Base-by-base conservation (phyloP, 2,888 invertebrate genomes). In the Lepetodrilus schrolli region DNA sequence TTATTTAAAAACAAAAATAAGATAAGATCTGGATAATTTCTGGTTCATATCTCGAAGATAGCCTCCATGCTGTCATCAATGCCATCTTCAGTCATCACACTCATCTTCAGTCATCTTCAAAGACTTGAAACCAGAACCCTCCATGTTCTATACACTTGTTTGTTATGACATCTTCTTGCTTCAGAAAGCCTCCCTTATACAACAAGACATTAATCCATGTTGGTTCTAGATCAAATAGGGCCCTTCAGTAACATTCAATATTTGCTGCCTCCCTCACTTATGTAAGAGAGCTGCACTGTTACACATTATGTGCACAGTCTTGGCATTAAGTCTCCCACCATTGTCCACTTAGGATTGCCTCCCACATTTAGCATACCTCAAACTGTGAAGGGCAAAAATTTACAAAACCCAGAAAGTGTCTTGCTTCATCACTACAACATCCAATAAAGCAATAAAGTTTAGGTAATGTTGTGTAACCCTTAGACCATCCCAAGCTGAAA, bases 341-440 rank as follows among this genome's bases (percentile, higher is more conserved):
- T 30, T 58, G 3, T 10, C 3, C 13, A 30, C 17, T n/a, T 3
- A 5, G 26, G 58, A 26, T 34, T 30, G 26, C 34, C 34, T 30
- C 13, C 34, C 30, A 58, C n/a, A 30, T 58, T 30, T 13, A 30
- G 10, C 58, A 21, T 34, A 13, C 34, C 30, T 43, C 58, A 26
- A 30, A 58, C 58, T 58, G 58, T 58, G 58, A 58, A 58, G 26
- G 26, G 34, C 58, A 58, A n/a, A n/a, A 58, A 58, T 34, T 58
- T 17, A 17, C 10, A 8, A 51, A 8, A 51, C 51, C 17, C n/a
- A 26, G 17, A 30, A 30, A 4, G 58, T 30, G 58, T 58, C 34
- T 17, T 26, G 3, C 26, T 30, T 34, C 58, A 17, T n/a, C 26
- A 17, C 26, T 17, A 23, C 17, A 4, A 13, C 34, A 17, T n/a